Conservation (phyloP, 1,140 invertebrate species). For the Plutomurus gul region DNA sequence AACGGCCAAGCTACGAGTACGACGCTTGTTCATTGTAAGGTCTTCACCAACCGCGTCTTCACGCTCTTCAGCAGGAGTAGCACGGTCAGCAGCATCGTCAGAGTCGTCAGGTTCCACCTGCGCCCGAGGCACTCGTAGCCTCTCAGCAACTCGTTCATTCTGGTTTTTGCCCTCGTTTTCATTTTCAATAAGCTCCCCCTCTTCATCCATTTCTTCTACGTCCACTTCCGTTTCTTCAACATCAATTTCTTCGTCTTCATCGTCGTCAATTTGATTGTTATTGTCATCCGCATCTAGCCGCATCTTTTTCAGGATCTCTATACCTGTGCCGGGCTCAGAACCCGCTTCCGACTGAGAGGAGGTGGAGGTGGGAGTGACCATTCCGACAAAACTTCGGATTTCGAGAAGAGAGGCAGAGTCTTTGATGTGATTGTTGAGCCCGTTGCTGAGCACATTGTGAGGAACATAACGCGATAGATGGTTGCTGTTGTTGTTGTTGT, state of each 20-base stretch:
- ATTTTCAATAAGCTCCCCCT: conserved; percentile 41
- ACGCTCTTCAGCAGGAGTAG: neutral
- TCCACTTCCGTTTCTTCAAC: conserved; percentile 48
- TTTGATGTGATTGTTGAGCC: conserved; percentile 49
- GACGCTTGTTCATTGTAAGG: neutral
- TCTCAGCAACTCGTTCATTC: conserved; percentile 12
- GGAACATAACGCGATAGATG: neutral
- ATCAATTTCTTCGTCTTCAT: conserved; percentile 55
- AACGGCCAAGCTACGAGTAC: conserved; percentile 5
- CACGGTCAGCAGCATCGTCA: conserved; percentile 5
- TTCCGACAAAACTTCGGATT: conserved; percentile 90
- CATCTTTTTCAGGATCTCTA: conserved; percentile 49
- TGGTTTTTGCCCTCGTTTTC: conserved; percentile 11
- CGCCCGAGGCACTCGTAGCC: neutral
- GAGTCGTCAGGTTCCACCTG: conserved; percentile 20
- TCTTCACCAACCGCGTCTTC: neutral
- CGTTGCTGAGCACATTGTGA: conserved; percentile 38
- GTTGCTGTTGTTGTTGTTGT: conserved; percentile 14
- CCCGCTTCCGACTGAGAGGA: conserved; percentile 38
- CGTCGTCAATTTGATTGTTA: conserved; percentile 53
- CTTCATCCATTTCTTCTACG: conserved; percentile 44
- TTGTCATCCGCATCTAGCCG: conserved; percentile 51
- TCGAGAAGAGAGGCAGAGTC: conserved; percentile 73
- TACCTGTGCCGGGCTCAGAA: conserved; percentile 19
- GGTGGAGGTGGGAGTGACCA: conserved; percentile 67